Evolutionary conservation across 2,113 vertebrate genomes (phyloP), one percentile per base, ranked within the genome.

Genomic region (Carassius carassius): DNA sequence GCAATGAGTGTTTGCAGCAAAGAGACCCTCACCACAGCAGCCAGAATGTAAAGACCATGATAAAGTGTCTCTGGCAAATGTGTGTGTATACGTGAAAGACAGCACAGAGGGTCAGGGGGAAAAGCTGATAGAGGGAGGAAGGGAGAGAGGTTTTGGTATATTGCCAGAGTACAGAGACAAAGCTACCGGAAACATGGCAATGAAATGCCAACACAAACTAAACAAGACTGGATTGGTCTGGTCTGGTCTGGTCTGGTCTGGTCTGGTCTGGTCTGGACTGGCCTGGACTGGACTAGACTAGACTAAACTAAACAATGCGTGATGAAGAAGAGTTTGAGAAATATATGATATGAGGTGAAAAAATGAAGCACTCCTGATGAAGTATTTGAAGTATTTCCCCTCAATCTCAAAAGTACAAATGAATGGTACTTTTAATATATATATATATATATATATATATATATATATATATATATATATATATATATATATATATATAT

Each of bases 1-100:
- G 44, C 19, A 63, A n/a, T 13, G 37, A 70, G 77, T 76, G 41
- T 76, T 80, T 84, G 32, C 37, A 74, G 47, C 70, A 81, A 81
- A 70, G 6, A 19, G 10, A 13, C 47, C 60, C 49, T 87, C 78
- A 81, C 82, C 78, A 81, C 23, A 32, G 78, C 25, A 84, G 81
- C 82, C 62, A 84, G 67, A 67, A 44, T 9, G 44, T 3, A 54
- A 76, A 17, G 35, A 78, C 51, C 58, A 49, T 29, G 41, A 47
- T 83, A 56, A 60, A 13, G 10, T 58, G 19, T 76, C 73, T 51
- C 32, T 29, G 58, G 67, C 35, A 82, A 76, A 44, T 3, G 47
- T 85, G 72, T 44, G 29, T 56, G 23, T 16, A 44, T 32, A 25
- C 3, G 32, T 72, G 25, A 65, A 65, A 29, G 62, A 65, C 17